A percentile compares a stretch with the other conserved stretches of the same genome.
phyloP scores from a whole-genome alignment of 2,888 invertebrate species.

The Thereva nobilitata region DNA sequence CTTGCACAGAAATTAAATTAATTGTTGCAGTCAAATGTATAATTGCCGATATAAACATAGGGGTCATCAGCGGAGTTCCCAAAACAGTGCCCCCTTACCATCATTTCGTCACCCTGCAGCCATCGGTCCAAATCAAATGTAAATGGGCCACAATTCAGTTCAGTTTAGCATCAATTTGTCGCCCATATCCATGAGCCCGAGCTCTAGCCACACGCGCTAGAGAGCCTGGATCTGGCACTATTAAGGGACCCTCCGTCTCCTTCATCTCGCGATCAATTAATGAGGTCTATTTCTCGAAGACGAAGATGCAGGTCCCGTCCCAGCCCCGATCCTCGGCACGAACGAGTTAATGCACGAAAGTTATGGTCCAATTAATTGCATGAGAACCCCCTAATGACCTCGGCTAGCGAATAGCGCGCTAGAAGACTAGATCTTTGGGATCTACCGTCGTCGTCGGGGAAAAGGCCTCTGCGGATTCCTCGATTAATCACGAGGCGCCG shows the following conservation, averaged over 20 bases:
- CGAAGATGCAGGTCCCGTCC: slow-evolving; percentile 18
- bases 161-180: slow-evolving; percentile 23
- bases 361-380: slow-evolving; percentile 33
- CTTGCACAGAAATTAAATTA: slow-evolving; percentile 16
- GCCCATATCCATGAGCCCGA: slow-evolving; percentile 14
- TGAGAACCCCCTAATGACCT: slow-evolving; percentile 26
- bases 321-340: neutral
- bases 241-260: neutral
- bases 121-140: slow-evolving; percentile 20
- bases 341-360: slow-evolving; percentile 35
- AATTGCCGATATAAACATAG: slow-evolving; percentile 34
- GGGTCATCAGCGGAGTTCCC: slow-evolving; percentile 9
- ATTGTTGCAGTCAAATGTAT: slow-evolving; percentile 33
- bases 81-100: slow-evolving; percentile 4
- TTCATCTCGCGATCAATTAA: slow-evolving; percentile 28
- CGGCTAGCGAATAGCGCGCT: slow-evolving; percentile 10
- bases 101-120: slow-evolving; percentile 9
- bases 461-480: neutral
- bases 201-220: neutral
- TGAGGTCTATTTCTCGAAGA: slow-evolving; percentile 20
- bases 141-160: slow-evolving; percentile 33
- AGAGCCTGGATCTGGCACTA: neutral
- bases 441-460: neutral
- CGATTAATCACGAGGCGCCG: slow-evolving; percentile 30
- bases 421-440: too few species aligned